Base-by-base conservation (phyloP, 2,888 invertebrate genomes). In the Crioceris asparagi region DNA sequence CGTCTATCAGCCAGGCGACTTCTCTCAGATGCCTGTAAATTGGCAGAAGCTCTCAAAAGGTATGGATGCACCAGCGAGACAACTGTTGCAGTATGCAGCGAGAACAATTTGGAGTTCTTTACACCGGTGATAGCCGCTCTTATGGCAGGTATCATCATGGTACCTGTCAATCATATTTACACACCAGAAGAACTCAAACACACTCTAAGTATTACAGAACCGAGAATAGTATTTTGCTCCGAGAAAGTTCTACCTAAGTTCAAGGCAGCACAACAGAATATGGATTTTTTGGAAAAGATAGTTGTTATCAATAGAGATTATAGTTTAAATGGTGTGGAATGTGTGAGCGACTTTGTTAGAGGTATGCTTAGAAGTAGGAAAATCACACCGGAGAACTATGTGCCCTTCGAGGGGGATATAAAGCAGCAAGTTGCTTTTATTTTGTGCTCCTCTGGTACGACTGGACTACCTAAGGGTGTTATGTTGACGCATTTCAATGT, bases 371-470 rank as follows among this genome's bases (percentile, higher is more conserved):
- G 36, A 15, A 43, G 39, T 10, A 33, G 16, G 26, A 29, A 19
- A 18, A 3, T 38, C 6, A 5, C 10, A 2, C 38, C 39, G 2
- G 17, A 36, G n/a, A 33, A 37, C 10, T 49, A 45, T 29, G 12
- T 39, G n/a, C 41, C 45, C 0, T 41, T 37, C 4, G 46, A 46
- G 8, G 40, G 54, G 3, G 45, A 54, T 39, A 30, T 40, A 1
- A 45, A 45, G 19, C 42, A 52, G 17, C 49, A 48, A 17, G 52
- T 66, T n/a, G 53, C 54, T 4, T 44, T 52, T 15, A 48, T 57
- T 26, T 39, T 79, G 38, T 78, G 74, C 59, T 80, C 80, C 27
- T 79, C 79, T 41, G 81, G 81, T 29, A 82, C 82, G 0, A 74
- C 74, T 15, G 81, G 81, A 1, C 59, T 78, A 50, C 75, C 79